Evolutionary conservation across 2,888 invertebrate genomes (phyloP).

Genomic region (Nephrotoma guestfalica): DNA sequence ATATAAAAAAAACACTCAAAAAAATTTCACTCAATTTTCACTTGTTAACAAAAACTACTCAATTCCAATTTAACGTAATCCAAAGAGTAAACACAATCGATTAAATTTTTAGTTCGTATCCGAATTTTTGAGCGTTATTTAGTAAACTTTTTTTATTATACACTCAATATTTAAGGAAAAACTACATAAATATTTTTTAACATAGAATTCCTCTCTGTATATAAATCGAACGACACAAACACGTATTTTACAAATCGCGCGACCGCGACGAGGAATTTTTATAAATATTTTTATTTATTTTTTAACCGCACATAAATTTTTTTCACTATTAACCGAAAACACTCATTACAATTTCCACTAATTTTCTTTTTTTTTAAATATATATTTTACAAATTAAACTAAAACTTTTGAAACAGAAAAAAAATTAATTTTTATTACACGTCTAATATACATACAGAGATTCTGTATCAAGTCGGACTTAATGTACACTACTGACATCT

Average conservation of each 20-base stretch:
- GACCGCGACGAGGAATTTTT: neutral
- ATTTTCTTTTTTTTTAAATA: neutral
- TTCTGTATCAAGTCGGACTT: neutral
- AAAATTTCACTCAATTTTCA: neutral
- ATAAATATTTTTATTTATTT: neutral
- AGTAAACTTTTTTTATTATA: neutral
- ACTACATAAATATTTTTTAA: neutral
- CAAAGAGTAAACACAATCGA: neutral
- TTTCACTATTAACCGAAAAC: neutral
- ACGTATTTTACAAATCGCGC: neutral
- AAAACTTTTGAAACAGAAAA: neutral
- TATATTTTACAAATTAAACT: neutral
- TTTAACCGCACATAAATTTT: neutral
- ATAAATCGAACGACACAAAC: neutral
- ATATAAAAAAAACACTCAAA: neutral
- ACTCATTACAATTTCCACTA: neutral
- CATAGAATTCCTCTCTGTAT: neutral
- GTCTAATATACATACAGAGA: neutral
- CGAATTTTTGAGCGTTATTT: neutral
- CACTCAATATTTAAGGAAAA: neutral
- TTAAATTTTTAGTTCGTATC: neutral
- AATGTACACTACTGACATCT: conserved; percentile 6
- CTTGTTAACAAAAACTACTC: neutral
- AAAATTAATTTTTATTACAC: neutral
- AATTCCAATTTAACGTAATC: neutral